Conservation (phyloP, 2,888 invertebrate species). For the Embidobia sp. region DNA sequence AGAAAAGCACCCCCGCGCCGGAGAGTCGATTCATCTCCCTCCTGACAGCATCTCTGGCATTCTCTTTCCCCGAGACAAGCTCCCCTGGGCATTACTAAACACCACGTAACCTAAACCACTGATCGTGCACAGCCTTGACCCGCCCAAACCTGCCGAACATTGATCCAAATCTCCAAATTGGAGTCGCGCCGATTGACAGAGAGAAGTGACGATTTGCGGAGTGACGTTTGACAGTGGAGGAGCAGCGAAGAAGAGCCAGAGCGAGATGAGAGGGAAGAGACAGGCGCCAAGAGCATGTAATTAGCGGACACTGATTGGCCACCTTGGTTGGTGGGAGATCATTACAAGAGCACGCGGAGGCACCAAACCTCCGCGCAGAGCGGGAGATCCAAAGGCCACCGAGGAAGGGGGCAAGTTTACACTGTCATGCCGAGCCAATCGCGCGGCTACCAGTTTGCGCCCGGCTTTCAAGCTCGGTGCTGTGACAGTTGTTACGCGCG, state of each 20-base stretch:
- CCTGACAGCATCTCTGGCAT: too few relatives aligned
- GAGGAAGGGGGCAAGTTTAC: constrained; percentile 53
- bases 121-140: constrained; percentile 20
- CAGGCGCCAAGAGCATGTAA: constrained; percentile 51
- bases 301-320: constrained; percentile 56
- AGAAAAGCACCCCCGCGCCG: too few relatives aligned
- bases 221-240: not conserved
- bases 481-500: not conserved
- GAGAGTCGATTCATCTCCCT: too few relatives aligned
- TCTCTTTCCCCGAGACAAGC: too few relatives aligned
- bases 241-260: not conserved
- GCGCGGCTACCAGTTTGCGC: constrained; percentile 47
- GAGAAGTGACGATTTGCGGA: not conserved
- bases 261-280: constrained; percentile 12
- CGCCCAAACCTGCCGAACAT: constrained; percentile 19
- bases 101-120: constrained; percentile 1
- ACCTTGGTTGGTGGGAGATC: constrained; percentile 41
- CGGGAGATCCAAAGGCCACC: constrained; percentile 20
- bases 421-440: constrained; percentile 38
- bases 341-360: constrained; percentile 20
- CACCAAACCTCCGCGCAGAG: constrained; percentile 19
- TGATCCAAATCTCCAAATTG: constrained; percentile 17
- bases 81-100: too few relatives aligned
- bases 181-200: not conserved
- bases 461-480: constrained; percentile 31